These are phyloP conservation scores for Vulpes vulpes DNA, from an alignment of 2,113 vertebrate species.

Conservation along the genomic window DNA sequence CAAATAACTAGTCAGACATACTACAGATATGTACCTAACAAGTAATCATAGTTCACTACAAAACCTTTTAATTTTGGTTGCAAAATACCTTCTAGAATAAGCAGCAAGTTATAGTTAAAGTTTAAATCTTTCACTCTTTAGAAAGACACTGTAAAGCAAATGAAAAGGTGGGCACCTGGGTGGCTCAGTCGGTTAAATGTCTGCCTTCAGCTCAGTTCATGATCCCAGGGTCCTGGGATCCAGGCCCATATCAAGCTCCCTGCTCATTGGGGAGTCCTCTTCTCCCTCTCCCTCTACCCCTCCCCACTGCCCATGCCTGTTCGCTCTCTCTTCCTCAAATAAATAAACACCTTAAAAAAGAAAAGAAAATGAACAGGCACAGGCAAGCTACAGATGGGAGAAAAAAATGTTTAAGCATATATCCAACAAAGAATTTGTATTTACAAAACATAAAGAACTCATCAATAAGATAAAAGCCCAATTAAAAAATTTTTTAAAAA, in stretches of 20 bases:
- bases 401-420: background rate
- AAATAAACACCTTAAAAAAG: too few species aligned
- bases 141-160: slow-evolving; percentile 49
- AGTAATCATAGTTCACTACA: background rate
- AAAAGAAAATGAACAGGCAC: too few species aligned
- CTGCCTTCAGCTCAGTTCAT: too few species aligned
- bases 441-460: slow-evolving; percentile 6
- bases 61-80: background rate
- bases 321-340: too few species aligned
- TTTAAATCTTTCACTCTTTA: background rate
- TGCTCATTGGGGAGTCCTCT: too few species aligned
- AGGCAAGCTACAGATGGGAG: background rate
- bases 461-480: background rate
- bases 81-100: slow-evolving; percentile 50
- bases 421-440: background rate
- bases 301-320: too few species aligned
- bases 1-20: background rate
- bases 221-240: too few species aligned
- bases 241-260: too few species aligned
- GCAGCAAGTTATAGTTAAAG: background rate
- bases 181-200: too few species aligned
- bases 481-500: background rate
- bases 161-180: background rate
- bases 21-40: slow-evolving; percentile 1
- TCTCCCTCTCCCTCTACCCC: too few species aligned